Percentiles rank a stretch among this genome's conserved stretches.
These are phyloP conservation scores for Hapalemur alaotrensis DNA, from an alignment of 2,797 vertebrate species.

Conservation along the genomic window DNA sequence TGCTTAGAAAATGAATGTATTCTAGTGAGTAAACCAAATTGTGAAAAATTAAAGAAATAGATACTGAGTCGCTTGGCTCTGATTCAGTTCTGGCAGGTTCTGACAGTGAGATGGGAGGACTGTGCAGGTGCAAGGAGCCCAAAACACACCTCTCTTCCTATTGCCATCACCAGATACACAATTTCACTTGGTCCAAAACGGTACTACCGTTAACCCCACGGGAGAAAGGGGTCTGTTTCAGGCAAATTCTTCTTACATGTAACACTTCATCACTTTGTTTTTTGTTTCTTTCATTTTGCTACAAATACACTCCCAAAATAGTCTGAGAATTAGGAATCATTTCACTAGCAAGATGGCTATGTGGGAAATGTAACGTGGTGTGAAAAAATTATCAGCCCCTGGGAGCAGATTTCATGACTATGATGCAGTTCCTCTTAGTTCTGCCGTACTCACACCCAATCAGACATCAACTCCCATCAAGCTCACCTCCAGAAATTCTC, in stretches of 20 bases:
- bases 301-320: background rate
- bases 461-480: background rate
- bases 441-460: background rate
- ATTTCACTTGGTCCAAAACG: background rate
- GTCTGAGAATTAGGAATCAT: constrained; percentile 8
- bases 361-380: background rate
- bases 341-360: constrained; percentile 24
- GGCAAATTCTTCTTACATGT: background rate
- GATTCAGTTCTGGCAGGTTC: background rate
- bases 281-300: constrained; percentile 41
- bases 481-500: background rate
- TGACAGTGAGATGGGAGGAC: background rate
- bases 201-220: background rate
- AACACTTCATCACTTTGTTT: background rate
- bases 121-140: background rate
- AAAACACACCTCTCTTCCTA: background rate
- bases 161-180: background rate
- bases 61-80: background rate
- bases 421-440: background rate
- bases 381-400: background rate
- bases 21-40: background rate
- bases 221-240: background rate
- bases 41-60: background rate
- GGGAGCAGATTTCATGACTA: background rate
- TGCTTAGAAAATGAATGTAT: constrained; percentile 40